A percentile compares a stretch with the other conserved stretches of the same genome.
phyloP scores from a whole-genome alignment of 2,888 invertebrate genomes.

The Caenorhabditis sinica region DNA sequence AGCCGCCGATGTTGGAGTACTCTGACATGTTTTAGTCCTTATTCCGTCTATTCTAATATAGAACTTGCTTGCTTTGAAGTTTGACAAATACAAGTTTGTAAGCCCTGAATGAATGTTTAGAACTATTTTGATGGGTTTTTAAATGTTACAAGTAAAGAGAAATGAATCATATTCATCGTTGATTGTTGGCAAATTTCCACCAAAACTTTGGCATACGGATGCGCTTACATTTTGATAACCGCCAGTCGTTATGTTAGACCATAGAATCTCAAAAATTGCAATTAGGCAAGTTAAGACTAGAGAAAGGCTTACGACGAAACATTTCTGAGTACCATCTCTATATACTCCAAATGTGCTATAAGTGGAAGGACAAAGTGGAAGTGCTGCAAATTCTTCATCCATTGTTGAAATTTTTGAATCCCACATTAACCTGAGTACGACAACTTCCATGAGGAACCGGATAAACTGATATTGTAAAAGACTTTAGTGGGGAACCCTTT shows the following conservation, averaged over 20 bases:
- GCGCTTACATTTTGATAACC: neutral
- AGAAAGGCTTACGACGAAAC: neutral
- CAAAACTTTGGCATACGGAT: neutral
- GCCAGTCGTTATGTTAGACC: conserved; percentile 4
- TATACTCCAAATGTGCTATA: neutral
- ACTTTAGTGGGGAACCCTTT: conserved; percentile 1
- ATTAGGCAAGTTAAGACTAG: too few relatives aligned
- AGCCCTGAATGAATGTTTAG: neutral
- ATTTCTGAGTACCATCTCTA: conserved; percentile 7
- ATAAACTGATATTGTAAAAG: conserved; percentile 37
- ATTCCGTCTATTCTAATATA: conserved; percentile 43
- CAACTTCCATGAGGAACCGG: conserved; percentile 19
- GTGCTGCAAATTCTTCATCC: neutral
- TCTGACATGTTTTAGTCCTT: conserved; percentile 14
- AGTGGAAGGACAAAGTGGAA: neutral
- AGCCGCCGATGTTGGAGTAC: conserved; percentile 2
- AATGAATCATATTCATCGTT: neutral
- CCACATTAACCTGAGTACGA: conserved; percentile 17
- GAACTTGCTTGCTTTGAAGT: neutral
- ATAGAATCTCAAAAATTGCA: neutral
- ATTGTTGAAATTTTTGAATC: neutral
- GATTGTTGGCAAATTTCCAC: conserved; percentile 1
- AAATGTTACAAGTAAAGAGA: neutral
- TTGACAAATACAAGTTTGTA: neutral
- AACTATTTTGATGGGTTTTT: neutral